Conservation (phyloP, 2,113 vertebrate genomes). For the Gasterosteus nipponicus region DNA sequence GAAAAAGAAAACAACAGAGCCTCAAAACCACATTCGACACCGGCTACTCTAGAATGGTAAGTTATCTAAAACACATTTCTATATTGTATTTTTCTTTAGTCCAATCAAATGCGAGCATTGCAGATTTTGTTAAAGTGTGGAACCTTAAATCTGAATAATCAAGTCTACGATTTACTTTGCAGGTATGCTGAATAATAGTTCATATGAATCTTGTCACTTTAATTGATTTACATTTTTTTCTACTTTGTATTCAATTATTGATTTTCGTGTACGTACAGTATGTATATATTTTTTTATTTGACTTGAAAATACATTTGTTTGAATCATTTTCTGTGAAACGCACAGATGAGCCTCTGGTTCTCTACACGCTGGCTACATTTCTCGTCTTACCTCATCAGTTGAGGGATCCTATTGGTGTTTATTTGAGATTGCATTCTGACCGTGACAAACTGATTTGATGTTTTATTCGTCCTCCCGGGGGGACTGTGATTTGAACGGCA, state of each 20-base stretch:
- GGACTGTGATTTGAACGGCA: neutral
- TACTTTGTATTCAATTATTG: too few relatives aligned
- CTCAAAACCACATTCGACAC: conserved; percentile 97
- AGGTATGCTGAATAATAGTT: neutral
- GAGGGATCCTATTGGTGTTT: neutral
- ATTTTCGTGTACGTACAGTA: too few relatives aligned
- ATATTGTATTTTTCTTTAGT: neutral
- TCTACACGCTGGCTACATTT: neutral
- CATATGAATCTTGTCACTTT: too few relatives aligned
- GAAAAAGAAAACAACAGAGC: conserved; percentile 99
- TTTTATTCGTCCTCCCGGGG: neutral
- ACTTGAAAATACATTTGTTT: neutral
- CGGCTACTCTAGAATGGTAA: conserved; percentile 98
- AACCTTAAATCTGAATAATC: neutral
- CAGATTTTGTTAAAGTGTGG: neutral
- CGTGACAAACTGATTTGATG: neutral
- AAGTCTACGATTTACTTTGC: neutral
- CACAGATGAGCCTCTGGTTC: neutral
- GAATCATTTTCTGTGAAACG: neutral
- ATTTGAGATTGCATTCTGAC: neutral
- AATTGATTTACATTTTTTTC: too few relatives aligned
- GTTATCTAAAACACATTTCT: conserved; percentile 36
- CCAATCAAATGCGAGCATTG: neutral
- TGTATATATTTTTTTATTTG: neutral
- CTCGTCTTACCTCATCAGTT: neutral